Conservation (phyloP, 2,888 invertebrate species). For the Suillia variegata region DNA sequence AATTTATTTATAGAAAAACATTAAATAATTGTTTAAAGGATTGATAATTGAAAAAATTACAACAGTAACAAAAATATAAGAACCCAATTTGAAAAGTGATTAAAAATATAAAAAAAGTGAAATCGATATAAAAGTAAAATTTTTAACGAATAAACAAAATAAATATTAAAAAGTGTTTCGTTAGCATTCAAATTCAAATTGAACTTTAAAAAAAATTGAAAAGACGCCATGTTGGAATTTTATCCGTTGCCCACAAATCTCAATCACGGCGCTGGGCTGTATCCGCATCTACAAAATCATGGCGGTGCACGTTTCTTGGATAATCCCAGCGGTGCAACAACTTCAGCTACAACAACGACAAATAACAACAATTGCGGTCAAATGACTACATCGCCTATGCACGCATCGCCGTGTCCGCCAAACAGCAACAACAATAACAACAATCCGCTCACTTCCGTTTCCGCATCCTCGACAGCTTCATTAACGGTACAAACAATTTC, state of each 20-base stretch:
- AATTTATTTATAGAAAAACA: too few relatives aligned
- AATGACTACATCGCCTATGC: conserved; percentile 29
- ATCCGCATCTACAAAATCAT: conserved; percentile 54
- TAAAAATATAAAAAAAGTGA: neutral
- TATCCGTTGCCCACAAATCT: conserved; percentile 60
- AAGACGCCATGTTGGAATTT: conserved; percentile 53
- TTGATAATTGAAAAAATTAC: too few relatives aligned
- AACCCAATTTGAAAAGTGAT: too few relatives aligned
- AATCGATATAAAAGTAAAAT: conserved; percentile 1
- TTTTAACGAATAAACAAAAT: conserved; percentile 7
- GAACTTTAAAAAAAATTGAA: neutral
- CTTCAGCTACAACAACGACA: conserved; percentile 19
- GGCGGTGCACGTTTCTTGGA: conserved; percentile 55
- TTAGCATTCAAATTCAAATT: conserved; percentile 5
- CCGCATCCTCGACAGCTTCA: conserved; percentile 44
- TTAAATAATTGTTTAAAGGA: too few relatives aligned
- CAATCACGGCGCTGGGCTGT: conserved; percentile 54
- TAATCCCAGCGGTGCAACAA: conserved; percentile 37
- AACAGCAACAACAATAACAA: conserved; percentile 28
- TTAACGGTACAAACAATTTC: conserved; percentile 45
- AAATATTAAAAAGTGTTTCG: conserved; percentile 4
- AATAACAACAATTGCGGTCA: conserved; percentile 18
- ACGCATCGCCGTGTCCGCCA: conserved; percentile 44
- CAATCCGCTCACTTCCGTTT: conserved; percentile 33
- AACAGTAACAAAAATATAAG: too few relatives aligned